Conservation (phyloP, 2,797 vertebrate species). For the Phrynocephalus guinanensis region DNA sequence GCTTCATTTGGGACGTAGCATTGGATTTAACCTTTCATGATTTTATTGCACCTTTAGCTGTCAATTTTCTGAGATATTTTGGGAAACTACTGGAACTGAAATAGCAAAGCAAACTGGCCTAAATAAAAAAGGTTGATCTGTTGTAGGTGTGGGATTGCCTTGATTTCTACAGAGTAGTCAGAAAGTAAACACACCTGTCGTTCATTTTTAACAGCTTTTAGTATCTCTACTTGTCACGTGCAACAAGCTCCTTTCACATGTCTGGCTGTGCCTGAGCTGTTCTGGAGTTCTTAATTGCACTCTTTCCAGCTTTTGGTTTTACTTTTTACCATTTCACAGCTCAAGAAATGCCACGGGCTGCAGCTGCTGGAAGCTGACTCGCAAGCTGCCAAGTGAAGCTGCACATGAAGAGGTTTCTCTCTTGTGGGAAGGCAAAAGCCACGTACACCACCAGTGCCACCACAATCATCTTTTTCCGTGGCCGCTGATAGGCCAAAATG, state of each 20-base stretch:
- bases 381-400: slow-evolving; percentile 29
- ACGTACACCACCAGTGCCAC: slow-evolving; percentile 9
- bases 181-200: fast-evolving
- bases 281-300: neutral
- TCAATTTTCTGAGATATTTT: neutral
- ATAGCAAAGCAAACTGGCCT: neutral
- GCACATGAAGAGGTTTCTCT: slow-evolving; percentile 35
- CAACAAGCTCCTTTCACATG: fast-evolving
- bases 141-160: neutral
- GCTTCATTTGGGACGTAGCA: too few relatives aligned
- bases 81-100: neutral
- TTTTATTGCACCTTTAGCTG: neutral
- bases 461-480: slow-evolving; percentile 25
- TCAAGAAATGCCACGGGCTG: neutral
- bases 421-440: slow-evolving; percentile 61
- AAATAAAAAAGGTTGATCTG: neutral
- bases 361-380: neutral
- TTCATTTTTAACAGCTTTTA: neutral
- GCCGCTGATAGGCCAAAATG: slow-evolving; percentile 23
- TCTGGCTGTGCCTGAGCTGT: neutral
- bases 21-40: neutral
- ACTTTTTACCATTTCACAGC: slow-evolving; percentile 8
- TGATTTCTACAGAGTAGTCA: neutral
- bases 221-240: fast-evolving
- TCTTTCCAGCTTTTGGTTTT: slow-evolving; percentile 45